Base-by-base conservation (phyloP, 2,797 vertebrate genomes). In the Rhyacichthys aspro region DNA sequence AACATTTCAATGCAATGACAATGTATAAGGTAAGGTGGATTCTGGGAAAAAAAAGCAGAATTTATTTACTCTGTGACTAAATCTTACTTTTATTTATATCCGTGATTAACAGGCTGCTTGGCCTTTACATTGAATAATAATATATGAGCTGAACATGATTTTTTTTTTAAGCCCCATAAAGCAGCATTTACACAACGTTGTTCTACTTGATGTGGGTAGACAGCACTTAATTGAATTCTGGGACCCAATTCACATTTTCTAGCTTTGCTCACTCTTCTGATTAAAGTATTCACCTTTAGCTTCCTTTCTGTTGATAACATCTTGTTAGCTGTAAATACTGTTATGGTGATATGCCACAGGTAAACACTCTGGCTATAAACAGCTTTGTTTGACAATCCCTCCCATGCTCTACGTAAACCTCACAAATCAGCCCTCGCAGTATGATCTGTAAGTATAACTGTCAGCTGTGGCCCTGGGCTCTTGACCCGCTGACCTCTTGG, bases 331-430 rank as follows among this genome's bases (percentile, higher is more conserved):
- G 67, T 82, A 82, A 81, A 89, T 78, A 33, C 55, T 54, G 42
- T 45, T 50, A 55, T 58, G 43, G 66, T 76, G 67, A n/a, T n/a
- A n/a, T n/a, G 43, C 68, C 76, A 58, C 78, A 80, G 76, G 75
- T 86, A 88, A 89, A 87, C 82, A 86, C 56, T 76, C 5, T 14
- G 56, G 58, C 66, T 71, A 83, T 88, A 85, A 88, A 90, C 79
- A 72, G 67, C 49, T 81, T 76, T 86, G 82, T 87, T 87, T 84
- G 79, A 89, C 84, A 78, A 63, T 76, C 66, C 60, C 61, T 44
- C 74, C 67, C 52, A 55, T 68, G 69, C 61, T 72, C 68, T 81
- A 48, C 64, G 78, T 85, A 83, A 90, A 90, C 76, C 78, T 80
- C 82, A 85, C 84, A 88, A 87, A 88, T 87, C 81, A 82, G 43